Evolutionary conservation across 2,888 invertebrate species (phyloP), one percentile per base, ranked within the genome.

Genomic region (Galeopsomyia nigrocyanea): DNA sequence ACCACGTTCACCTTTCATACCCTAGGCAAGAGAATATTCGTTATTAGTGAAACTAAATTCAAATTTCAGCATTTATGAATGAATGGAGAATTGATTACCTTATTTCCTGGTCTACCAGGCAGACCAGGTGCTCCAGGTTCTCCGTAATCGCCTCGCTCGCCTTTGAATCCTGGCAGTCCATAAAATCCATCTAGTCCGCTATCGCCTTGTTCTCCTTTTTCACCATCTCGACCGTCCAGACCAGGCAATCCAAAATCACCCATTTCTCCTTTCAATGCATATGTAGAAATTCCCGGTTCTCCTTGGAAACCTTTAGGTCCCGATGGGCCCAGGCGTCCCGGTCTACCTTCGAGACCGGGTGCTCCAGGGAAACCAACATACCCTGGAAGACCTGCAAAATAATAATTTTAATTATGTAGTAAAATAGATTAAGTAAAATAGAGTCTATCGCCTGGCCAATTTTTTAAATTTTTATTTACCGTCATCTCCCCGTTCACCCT

Each of bases 231-330:
- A 60, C 86, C 87, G 31, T 80, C 77, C 2, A 78, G 57, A 50
- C 87, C 88, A 62, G 74, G 73, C 47, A 78, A 77, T 50, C 88
- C 88, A 1, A 67, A 46, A 1, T 84, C 84, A 69, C 90, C 90
- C 0, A 56, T 77, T 62, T 85, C 83, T 26, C 90, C 90, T 60
- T 82, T 82, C 0, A 68, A 16, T 46, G 80, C 90, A 17, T 77
- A 77, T n/a, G 90, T 88, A 3, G 89, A 83, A 75, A 86, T 82
- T 53, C 94, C 94, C 51, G 88, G 87, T 70, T 92, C 92, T 67
- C 94, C 94, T 16, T 76, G 70, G 21, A 87, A 84, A 76, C 94
- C 94, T 81, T 88, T 89, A 0, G 75, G 78, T 47, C 92, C 92
- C 16, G 76, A 78, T 17, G 78, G 78, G 46, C 95, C 95, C 31